phyloP scores from a whole-genome alignment of 2,113 vertebrate species.

The Varanus salvator region DNA sequence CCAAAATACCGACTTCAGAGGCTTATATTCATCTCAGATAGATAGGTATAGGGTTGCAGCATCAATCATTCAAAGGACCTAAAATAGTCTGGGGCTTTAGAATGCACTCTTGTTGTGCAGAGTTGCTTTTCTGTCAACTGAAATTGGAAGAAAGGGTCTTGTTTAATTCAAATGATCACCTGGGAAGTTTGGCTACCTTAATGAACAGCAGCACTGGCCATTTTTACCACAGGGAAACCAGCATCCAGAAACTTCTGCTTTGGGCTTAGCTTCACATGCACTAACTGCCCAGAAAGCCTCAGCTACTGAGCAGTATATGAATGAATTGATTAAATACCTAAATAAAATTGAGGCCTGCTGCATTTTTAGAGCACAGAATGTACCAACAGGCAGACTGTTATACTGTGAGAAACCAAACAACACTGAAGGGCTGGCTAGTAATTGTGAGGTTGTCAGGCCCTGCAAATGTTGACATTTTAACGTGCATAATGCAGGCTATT shows the following conservation, averaged over 20 bases:
- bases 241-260: not conserved
- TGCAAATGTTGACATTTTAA: constrained; percentile 5
- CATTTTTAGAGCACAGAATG: not conserved
- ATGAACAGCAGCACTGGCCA: too few relatives aligned
- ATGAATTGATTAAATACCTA: too few relatives aligned
- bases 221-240: not conserved
- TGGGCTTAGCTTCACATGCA: not conserved
- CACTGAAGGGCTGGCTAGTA: not conserved
- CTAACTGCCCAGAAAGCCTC: too few relatives aligned
- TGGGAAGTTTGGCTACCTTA: too few relatives aligned
- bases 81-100: not conserved
- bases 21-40: not conserved
- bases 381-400: not conserved
- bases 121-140: too few relatives aligned
- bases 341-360: too few relatives aligned
- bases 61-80: not conserved
- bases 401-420: not conserved
- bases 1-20: not conserved
- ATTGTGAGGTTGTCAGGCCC: constrained; percentile 3
- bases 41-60: not conserved
- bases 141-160: too few relatives aligned
- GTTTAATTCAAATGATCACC: too few relatives aligned
- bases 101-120: too few relatives aligned
- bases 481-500: not conserved
- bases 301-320: too few relatives aligned